These are phyloP conservation scores for Chelidonichthys spinosus DNA, from an alignment of 2,797 vertebrate genomes.

Conservation along the genomic window DNA sequence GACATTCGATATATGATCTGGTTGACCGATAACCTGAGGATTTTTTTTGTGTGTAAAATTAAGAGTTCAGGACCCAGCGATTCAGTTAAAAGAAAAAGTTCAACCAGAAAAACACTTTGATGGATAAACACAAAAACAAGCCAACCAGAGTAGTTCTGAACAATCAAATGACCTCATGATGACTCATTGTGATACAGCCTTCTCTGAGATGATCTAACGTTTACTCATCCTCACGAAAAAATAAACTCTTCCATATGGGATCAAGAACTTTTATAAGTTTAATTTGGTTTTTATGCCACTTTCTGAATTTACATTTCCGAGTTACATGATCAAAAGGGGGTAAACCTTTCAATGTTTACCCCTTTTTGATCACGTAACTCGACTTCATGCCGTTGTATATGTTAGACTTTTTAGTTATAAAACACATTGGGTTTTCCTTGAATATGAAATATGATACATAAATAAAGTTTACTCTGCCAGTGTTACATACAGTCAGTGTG, in stretches of 20 bases:
- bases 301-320: too few species aligned
- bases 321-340: too few species aligned
- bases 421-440: neutral
- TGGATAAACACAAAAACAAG: neutral
- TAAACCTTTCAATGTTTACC: neutral
- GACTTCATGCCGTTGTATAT: neutral
- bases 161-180: constrained; percentile 17
- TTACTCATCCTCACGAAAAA: constrained; percentile 36
- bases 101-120: neutral
- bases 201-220: constrained; percentile 24
- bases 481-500: neutral
- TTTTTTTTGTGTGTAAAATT: neutral
- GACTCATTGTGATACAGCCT: constrained; percentile 36
- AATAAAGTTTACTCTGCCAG: neutral
- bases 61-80: neutral
- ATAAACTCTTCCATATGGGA: neutral
- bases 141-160: neutral
- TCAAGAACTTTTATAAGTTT: neutral
- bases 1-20: neutral
- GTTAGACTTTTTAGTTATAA: neutral
- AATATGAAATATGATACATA: neutral
- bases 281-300: neutral
- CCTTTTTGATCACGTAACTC: neutral
- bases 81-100: neutral
- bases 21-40: neutral